A percentile compares a stretch with the other conserved stretches of the same genome.
These are phyloP conservation scores for Meriones unguiculatus DNA, from an alignment of 2,113 vertebrate species.

Conservation along the genomic window DNA sequence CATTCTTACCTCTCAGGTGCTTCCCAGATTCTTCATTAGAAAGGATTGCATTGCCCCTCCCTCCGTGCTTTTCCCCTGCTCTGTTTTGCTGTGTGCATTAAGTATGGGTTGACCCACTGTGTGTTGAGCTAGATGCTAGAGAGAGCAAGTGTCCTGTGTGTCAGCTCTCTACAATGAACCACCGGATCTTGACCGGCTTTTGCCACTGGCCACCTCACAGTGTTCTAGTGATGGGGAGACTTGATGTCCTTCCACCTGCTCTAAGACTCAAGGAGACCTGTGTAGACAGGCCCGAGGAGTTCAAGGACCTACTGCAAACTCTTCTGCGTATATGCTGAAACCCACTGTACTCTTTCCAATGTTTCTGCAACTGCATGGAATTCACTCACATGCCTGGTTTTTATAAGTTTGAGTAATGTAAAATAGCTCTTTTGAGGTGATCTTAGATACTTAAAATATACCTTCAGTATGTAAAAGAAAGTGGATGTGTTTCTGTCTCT, in stretches of 20 bases:
- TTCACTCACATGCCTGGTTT: neutral
- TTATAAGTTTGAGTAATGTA: neutral
- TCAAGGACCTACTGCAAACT: neutral
- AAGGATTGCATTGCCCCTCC: neutral
- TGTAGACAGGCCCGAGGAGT: neutral
- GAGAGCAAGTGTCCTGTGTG: neutral
- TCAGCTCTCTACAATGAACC: neutral
- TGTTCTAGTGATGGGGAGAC: neutral
- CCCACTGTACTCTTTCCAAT: neutral
- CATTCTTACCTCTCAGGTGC: conserved; percentile 6
- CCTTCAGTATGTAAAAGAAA: neutral
- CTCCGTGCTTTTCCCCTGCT: neutral
- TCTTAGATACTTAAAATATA: neutral
- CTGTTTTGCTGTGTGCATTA: neutral
- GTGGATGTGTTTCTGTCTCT: neutral
- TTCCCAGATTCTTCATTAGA: neutral
- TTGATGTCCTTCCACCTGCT: neutral
- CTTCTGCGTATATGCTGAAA: neutral
- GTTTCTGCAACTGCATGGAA: neutral
- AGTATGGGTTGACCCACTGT: neutral
- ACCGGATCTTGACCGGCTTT: neutral
- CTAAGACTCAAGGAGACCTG: no score
- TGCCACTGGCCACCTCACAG: neutral
- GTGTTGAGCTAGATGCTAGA: neutral
- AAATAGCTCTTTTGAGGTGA: neutral